phyloP scores from a whole-genome alignment of 2,797 vertebrate species.

The Myotis vivesi region DNA sequence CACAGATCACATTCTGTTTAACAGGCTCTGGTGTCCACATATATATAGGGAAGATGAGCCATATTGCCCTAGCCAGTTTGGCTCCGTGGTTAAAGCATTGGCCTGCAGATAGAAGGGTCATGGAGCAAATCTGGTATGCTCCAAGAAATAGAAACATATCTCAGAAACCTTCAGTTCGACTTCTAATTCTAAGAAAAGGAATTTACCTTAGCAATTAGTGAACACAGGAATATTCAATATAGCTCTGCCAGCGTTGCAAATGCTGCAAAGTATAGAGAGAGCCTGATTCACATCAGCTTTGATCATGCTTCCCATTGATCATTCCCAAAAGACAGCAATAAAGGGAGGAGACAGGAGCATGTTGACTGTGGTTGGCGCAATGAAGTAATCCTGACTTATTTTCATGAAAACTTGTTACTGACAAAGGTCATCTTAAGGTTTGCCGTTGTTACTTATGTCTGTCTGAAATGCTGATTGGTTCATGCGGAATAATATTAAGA shows the following conservation, averaged over 20 bases:
- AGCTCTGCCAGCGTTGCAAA: neutral
- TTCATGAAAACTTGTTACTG: neutral
- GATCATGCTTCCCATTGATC: neutral
- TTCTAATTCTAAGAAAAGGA: constrained; percentile 17
- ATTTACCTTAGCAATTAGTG: constrained; percentile 24
- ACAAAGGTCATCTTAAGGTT: constrained; percentile 7
- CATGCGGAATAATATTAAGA: neutral
- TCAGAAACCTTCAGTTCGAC: neutral
- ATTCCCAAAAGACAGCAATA: neutral
- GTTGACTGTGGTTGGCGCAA: neutral
- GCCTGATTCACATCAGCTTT: neutral
- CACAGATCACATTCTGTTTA: neutral
- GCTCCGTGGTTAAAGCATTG: too few relatives aligned
- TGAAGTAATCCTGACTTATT: constrained; percentile 21
- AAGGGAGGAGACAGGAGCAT: neutral
- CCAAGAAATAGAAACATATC: constrained; percentile 3
- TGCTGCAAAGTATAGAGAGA: neutral
- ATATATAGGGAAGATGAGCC: too few relatives aligned
- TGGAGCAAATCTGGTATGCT: neutral
- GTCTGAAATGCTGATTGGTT: constrained; percentile 15
- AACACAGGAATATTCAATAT: neutral
- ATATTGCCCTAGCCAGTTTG: too few relatives aligned
- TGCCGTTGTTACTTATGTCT: neutral
- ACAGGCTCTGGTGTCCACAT: neutral
- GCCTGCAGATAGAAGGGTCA: too few relatives aligned